Evolutionary conservation across 53 echinoderm and acorn worm genomes (phyloP), one percentile per base, ranked within the genome.

Genomic region (Echinometra lucunter): DNA sequence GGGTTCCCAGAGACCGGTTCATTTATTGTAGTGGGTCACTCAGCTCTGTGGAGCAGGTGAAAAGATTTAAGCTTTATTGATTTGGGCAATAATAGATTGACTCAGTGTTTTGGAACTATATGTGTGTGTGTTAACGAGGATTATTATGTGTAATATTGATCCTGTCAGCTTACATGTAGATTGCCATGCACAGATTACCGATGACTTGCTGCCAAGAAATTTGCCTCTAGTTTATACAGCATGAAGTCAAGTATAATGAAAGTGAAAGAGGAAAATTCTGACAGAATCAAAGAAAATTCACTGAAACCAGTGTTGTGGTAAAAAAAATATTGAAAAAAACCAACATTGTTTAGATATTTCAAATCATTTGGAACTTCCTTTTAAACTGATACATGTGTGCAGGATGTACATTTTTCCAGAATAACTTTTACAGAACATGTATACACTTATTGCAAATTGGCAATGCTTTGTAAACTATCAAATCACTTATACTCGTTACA

Each of bases 61-160:
- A 40, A 40, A 78, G 38, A 16, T 42, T 78, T 40, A 78, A 78
- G 78, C 42, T 42, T 19, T 78, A 78, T 78, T 78, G 78, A 78
- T 78, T 78, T 78, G 42, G 13, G 32, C 42, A 78, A 78, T 78
- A 78, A 75, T 37, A 75, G 78, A 78, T 42, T 78, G 42, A 38
- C 35, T 6, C 4, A 21, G 42, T n/a, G 78, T 42, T 40, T 63
- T 38, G 18, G 21, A 38, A 21, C 15, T 40, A 42, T 7, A 18
- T 40, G 7, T 40, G 17, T 23, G 78, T 18, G 78, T 21, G 40
- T 63, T 56, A 63, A 18, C 63, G 21, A 63, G 23, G 63, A 21
- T 18, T 19, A 63, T 1, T 1, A 63, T 10, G 78, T 78, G 23
- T 7, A 42, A 42, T 38, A 78, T 78, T 19, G 42, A 78, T 78